Percentiles rank a stretch among this genome's conserved stretches.
Evolutionary conservation across 2,113 vertebrate species (phyloP).

Genomic region (Myrmecobius fasciatus): DNA sequence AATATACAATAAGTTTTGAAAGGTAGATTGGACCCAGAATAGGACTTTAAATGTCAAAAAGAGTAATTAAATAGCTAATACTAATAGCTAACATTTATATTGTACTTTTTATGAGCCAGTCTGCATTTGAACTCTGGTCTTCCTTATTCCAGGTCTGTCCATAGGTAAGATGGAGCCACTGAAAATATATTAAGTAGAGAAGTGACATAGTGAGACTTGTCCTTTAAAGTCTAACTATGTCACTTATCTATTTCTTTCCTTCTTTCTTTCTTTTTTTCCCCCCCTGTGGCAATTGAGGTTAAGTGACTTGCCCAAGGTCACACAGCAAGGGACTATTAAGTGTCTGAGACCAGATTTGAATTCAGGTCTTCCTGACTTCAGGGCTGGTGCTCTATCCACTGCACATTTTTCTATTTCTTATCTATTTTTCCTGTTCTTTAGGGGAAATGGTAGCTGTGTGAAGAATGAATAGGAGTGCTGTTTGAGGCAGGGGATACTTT

Average conservation of each 20-base stretch:
- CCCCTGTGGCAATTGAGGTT: too few relatives aligned
- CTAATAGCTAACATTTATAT: background rate
- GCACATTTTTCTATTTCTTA: too few relatives aligned
- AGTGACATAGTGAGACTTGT: background rate
- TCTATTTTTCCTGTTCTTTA: too few relatives aligned
- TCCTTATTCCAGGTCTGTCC: background rate
- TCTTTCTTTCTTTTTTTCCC: too few relatives aligned
- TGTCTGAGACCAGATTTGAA: too few relatives aligned
- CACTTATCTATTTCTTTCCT: too few relatives aligned
- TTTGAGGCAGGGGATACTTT: background rate
- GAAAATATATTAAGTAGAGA: background rate
- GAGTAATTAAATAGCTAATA: background rate
- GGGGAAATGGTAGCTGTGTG: background rate
- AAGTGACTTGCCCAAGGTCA: too few relatives aligned
- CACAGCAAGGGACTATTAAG: too few relatives aligned
- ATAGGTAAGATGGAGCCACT: background rate
- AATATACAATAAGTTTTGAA: background rate
- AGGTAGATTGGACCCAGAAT: background rate
- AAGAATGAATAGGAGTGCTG: background rate
- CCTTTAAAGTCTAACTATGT: too few relatives aligned
- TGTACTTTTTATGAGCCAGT: background rate
- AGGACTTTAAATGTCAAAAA: background rate
- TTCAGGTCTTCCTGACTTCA: too few relatives aligned
- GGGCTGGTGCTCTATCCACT: too few relatives aligned
- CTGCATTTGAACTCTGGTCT: background rate